These are phyloP conservation scores for Molossus alvarezi DNA, from an alignment of 2,797 vertebrate genomes.

Conservation along the genomic window DNA sequence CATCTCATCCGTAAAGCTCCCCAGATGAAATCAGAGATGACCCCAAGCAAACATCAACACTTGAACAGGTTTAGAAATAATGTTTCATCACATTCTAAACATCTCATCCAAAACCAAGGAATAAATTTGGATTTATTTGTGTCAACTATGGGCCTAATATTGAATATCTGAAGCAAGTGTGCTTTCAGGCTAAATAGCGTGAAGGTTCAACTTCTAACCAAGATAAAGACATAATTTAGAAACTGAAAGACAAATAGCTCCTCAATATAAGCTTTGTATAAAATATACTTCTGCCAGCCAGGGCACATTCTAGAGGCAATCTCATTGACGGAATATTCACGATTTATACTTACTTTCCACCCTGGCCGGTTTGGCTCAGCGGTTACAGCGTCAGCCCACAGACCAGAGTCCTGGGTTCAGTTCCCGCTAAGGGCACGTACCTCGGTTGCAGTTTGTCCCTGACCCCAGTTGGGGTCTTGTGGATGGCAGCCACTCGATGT, in stretches of 20 bases:
- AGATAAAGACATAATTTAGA: background rate
- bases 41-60: background rate
- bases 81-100: background rate
- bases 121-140: background rate
- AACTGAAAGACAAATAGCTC: background rate
- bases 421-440: too few species aligned
- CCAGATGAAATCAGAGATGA: background rate
- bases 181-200: background rate
- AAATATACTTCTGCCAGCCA: background rate
- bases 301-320: background rate
- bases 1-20: background rate
- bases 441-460: too few species aligned
- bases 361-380: too few species aligned
- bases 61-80: background rate
- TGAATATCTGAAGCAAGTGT: background rate
- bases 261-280: background rate
- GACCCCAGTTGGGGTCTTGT: too few species aligned
- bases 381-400: too few species aligned
- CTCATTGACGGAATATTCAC: too few species aligned
- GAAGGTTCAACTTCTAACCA: background rate
- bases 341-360: background rate
- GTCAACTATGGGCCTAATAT: background rate
- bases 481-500: too few species aligned
- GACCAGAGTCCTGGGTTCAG: too few species aligned
- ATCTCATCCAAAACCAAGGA: background rate